A percentile compares a stretch with the other conserved stretches of the same genome.
phyloP scores from a whole-genome alignment of 2,113 vertebrate species.

The Leucosticte australis region DNA sequence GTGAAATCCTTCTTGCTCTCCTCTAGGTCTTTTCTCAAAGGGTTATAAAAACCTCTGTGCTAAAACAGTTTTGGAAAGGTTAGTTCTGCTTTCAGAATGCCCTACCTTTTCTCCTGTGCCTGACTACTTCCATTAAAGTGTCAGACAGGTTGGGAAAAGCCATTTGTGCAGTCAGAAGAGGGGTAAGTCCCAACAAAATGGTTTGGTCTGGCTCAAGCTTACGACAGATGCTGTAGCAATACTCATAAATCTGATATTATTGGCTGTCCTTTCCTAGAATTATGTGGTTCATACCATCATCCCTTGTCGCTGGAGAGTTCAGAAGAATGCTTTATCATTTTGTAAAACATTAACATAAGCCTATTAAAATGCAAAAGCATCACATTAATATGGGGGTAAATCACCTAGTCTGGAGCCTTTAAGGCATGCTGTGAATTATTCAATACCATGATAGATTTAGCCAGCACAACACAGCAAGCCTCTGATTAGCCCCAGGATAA shows the following conservation, averaged over 20 bases:
- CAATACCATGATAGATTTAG: conserved; percentile 45
- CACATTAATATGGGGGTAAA: conserved; percentile 54
- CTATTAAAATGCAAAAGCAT: conserved; percentile 60
- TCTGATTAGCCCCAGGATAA: conserved; percentile 61
- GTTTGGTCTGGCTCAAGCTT: neutral
- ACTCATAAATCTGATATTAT: conserved; percentile 21
- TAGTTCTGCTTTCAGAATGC: neutral
- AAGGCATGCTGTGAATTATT: conserved; percentile 64
- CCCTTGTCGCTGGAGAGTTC: neutral
- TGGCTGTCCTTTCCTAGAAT: conserved; percentile 19
- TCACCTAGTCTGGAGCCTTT: conserved; percentile 52
- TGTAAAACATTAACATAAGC: conserved; percentile 46
- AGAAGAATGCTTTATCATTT: conserved; percentile 39
- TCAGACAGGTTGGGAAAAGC: neutral
- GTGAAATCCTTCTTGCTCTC: neutral
- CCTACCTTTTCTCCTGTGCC: neutral
- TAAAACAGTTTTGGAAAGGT: neutral
- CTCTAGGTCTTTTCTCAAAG: neutral
- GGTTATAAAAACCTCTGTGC: neutral
- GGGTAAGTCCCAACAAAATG: neutral
- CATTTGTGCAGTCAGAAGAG: neutral
- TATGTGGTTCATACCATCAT: conserved; percentile 8
- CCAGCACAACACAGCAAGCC: neutral
- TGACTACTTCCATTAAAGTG: neutral
- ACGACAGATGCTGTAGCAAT: neutral